A percentile compares a stretch with the other conserved stretches of the same genome.
Conservation (phyloP, 1,140 invertebrate genomes). For the Acyrthosiphon pisum region DNA sequence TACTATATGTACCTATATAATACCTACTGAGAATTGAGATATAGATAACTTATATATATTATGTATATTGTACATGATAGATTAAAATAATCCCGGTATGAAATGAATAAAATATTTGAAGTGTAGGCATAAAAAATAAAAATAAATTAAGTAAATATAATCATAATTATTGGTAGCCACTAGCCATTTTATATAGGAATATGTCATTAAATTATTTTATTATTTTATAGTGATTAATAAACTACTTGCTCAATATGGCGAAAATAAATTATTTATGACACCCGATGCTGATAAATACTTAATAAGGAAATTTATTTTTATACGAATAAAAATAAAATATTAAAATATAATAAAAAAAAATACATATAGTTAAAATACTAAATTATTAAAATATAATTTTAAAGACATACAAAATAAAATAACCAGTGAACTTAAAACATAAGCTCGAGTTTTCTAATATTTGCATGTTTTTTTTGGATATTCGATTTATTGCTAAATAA, state of each 20-base stretch:
- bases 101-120: background rate
- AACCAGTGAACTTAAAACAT: no score
- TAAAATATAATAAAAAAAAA: no score
- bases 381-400: no score
- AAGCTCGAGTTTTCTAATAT: no score
- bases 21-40: no score
- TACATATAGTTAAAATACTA: no score
- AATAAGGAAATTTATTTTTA: background rate
- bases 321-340: background rate
- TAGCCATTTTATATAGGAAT: background rate
- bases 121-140: background rate
- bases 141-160: background rate
- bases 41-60: background rate
- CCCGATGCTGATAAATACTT: background rate
- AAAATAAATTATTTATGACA: constrained; percentile 33
- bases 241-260: background rate
- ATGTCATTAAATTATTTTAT: background rate
- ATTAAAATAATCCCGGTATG: background rate
- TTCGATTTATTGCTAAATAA: no score
- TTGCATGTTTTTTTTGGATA: no score
- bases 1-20: background rate
- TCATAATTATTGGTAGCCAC: background rate
- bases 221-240: background rate
- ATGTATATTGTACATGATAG: background rate
- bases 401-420: no score